A percentile compares a stretch with the other conserved stretches of the same genome.
Evolutionary conservation across 2,797 vertebrate genomes (phyloP).

Genomic region (Sebastes dallii): DNA sequence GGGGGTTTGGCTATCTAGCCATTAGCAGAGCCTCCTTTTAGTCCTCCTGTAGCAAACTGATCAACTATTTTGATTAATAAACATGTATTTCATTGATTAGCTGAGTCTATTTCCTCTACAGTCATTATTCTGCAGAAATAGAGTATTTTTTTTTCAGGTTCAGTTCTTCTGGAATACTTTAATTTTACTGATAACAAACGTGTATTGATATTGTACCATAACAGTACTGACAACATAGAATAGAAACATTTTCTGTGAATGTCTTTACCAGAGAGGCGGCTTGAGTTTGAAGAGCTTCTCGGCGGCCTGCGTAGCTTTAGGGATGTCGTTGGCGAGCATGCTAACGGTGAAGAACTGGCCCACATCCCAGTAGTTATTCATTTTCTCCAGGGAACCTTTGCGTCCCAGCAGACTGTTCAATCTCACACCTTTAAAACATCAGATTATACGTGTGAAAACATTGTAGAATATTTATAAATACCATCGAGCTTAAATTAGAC

Average conservation of each 20-base stretch:
- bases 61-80: background rate
- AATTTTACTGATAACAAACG: no score
- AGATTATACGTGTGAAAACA: background rate
- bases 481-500: background rate
- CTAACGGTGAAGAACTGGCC: slow-evolving; percentile 94
- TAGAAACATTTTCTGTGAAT: background rate
- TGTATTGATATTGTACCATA: no score
- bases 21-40: background rate
- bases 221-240: no score
- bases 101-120: background rate
- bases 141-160: no score
- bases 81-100: background rate
- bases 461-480: background rate
- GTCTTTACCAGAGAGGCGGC: slow-evolving; percentile 91
- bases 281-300: slow-evolving; percentile 96
- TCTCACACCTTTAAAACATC: slow-evolving; percentile 86
- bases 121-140: background rate
- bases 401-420: slow-evolving; percentile 93
- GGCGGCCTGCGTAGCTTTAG: slow-evolving; percentile 93
- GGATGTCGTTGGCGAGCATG: slow-evolving; percentile 91
- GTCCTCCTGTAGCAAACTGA: background rate
- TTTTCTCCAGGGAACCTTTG: slow-evolving; percentile 96
- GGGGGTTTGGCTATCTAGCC: background rate
- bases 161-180: no score
- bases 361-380: slow-evolving; percentile 97